Base-by-base conservation (phyloP, 1,140 invertebrate species). In the Hyphantria cunea region DNA sequence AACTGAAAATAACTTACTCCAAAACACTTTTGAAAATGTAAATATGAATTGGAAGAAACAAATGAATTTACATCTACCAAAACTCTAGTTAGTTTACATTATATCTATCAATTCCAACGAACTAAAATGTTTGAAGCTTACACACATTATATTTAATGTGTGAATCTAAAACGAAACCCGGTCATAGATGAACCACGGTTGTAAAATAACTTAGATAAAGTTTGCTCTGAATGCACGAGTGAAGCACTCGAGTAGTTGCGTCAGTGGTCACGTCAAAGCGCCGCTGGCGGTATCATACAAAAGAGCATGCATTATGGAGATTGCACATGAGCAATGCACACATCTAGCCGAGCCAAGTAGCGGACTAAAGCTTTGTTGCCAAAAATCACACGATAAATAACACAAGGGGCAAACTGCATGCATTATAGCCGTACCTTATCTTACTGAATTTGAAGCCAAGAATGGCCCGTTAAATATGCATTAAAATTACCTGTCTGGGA, bases 331-430 rank as follows among this genome's bases (percentile, higher is more conserved):
- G 41, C 12, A 44, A 3, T 44, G 41, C 41, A 44, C 55, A 78
- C 80, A 90, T 90, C 86, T 85, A 85, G 84, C 78, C 78, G 74
- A 85, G 80, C 84, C 83, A 86, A 87, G 84, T 79, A 84, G 72
- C 74, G 72, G 74, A 69, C 84, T 76, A 77, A 80, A 74, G 74
- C 61, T 71, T 69, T 73, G 79, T 88, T 90, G 87, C 86, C 86
- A 90, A 90, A 90, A 90, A 90, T 89, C 86, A 89, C 86, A 83
- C 87, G 79, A 89, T 90, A 90, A 90, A 90, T 90, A 90, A 90
- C 78, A 75, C 80, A 72, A 69, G 67, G 72, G 73, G 79, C 81
- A 80, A 80, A 87, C 86, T 86, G 83, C 80, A 86, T 90, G 87
- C 86, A 89, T 90, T 90, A 90, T 89, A 80, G 76, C 76, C 72